Evolutionary conservation across 2,113 vertebrate species (phyloP).

Genomic region (Caracal caracal): DNA sequence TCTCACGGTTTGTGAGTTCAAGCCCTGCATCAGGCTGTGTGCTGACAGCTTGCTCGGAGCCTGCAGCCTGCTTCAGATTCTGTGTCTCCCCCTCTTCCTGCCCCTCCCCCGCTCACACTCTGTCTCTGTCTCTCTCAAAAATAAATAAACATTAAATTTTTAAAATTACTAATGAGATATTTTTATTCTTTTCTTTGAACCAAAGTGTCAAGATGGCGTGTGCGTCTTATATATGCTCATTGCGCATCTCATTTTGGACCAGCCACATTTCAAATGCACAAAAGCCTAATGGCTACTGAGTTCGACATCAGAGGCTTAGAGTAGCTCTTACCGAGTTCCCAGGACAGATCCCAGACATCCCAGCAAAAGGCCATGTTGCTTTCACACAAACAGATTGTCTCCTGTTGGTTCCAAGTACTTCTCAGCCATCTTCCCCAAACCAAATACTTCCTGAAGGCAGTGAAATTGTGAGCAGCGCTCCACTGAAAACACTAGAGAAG

Average conservation of each 20-base stretch:
- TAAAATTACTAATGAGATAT: not conserved
- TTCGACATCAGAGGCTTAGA: accelerated
- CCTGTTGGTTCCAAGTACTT: not conserved
- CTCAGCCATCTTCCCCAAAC: not conserved
- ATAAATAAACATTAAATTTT: too few relatives aligned
- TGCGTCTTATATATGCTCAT: not conserved
- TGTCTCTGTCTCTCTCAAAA: too few relatives aligned
- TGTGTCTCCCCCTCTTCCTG: too few relatives aligned
- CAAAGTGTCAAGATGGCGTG: not conserved
- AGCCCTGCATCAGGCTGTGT: too few relatives aligned
- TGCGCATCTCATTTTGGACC: not conserved
- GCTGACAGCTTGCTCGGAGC: too few relatives aligned
- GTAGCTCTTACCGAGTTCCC: not conserved
- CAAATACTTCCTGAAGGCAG: not conserved
- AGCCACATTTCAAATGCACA: not conserved
- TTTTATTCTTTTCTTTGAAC: not conserved
- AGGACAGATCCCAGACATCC: not conserved
- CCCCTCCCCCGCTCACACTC: too few relatives aligned
- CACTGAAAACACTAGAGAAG: not conserved
- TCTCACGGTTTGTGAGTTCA: too few relatives aligned
- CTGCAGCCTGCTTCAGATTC: too few relatives aligned
- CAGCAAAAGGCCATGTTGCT: not conserved
- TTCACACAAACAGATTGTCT: not conserved
- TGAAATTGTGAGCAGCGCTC: not conserved
- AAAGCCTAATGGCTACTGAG: not conserved